Conservation (phyloP, 2,113 vertebrate genomes). For the Microcebus ravelobensis region DNA sequence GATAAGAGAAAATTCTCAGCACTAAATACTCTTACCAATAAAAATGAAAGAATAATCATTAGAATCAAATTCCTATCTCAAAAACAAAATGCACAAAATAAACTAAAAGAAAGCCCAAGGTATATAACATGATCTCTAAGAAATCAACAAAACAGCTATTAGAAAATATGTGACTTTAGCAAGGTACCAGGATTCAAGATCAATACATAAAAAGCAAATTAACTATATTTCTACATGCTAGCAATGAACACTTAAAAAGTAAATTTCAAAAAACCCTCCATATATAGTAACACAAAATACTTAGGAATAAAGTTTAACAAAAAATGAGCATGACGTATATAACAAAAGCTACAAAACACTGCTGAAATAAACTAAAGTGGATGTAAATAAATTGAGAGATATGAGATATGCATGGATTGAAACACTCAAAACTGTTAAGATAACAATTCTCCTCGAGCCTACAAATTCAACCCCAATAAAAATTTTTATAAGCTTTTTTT, state of each 20-base stretch:
- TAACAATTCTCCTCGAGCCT: background rate
- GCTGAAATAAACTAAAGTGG: background rate
- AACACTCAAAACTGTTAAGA: background rate
- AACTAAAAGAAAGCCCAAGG: background rate
- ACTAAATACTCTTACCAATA: background rate
- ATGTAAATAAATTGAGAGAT: background rate
- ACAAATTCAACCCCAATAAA: background rate
- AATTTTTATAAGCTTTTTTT: too few species aligned
- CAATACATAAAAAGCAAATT: background rate
- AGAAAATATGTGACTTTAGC: background rate
- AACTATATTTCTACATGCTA: background rate
- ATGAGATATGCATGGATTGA: background rate
- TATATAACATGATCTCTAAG: background rate
- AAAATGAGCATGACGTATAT: background rate
- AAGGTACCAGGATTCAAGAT: background rate
- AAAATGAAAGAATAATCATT: slow-evolving; percentile 13
- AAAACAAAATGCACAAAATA: background rate
- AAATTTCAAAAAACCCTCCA: background rate
- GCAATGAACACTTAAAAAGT: background rate
- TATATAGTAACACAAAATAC: background rate
- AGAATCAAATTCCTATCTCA: background rate
- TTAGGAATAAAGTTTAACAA: background rate
- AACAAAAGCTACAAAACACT: background rate
- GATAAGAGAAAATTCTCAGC: slow-evolving; percentile 25
- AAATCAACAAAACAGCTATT: background rate